A percentile compares a stretch with the other conserved stretches of the same genome.
phyloP scores from a whole-genome alignment of 2,797 vertebrate genomes.

The Anguilla pacifica region DNA sequence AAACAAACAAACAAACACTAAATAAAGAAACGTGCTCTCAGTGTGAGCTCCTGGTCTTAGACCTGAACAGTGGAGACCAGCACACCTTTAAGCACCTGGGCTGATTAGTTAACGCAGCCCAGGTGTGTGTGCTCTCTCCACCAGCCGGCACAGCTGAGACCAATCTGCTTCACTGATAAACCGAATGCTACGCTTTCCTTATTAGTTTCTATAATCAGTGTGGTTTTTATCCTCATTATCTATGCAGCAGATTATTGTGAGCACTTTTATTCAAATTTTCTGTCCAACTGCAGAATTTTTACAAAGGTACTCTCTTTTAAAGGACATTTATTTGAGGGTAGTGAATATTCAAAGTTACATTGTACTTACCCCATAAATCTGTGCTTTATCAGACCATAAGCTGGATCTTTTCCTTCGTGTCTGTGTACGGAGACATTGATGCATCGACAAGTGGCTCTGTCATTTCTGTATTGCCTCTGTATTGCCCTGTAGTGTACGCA shows the following conservation, averaged over 20 bases:
- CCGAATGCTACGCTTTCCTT: background rate
- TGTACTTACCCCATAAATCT: background rate
- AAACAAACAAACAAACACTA: too few species aligned
- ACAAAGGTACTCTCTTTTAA: background rate
- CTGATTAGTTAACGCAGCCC: too few species aligned
- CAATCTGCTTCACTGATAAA: too few species aligned
- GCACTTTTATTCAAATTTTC: background rate
- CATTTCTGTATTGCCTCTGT: background rate
- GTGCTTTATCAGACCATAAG: background rate
- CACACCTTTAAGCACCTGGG: too few species aligned
- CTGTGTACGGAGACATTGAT: background rate
- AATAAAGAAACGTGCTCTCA: too few species aligned
- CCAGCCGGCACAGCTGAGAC: too few species aligned
- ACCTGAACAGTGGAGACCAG: too few species aligned
- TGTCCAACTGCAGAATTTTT: background rate
- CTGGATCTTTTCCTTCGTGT: background rate
- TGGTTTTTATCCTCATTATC: background rate
- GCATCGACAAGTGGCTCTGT: background rate
- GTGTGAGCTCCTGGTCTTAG: too few species aligned
- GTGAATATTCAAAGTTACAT: background rate
- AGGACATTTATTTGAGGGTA: background rate
- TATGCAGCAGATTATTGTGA: background rate
- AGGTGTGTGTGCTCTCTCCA: too few species aligned
- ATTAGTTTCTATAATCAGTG: background rate
- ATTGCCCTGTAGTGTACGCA: background rate